phyloP scores from a whole-genome alignment of 2,888 invertebrate species.

The Hemicrepidius hirtus region DNA sequence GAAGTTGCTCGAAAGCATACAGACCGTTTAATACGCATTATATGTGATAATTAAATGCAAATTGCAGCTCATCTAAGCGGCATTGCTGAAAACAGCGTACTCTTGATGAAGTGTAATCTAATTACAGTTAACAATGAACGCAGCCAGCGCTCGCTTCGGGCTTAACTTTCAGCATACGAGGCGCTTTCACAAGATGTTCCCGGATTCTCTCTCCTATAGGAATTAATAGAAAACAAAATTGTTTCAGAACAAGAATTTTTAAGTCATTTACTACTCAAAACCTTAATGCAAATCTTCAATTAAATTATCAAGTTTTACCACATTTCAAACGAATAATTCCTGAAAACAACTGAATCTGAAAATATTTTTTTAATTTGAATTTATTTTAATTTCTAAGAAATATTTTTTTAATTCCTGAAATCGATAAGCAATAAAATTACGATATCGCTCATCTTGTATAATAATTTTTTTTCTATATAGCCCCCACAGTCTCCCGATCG shows the following conservation, averaged over 20 bases:
- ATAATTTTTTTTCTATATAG: too few species aligned
- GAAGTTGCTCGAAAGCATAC: conserved; percentile 65
- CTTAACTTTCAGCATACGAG: conserved; percentile 44
- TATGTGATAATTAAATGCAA: conserved; percentile 73
- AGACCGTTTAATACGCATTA: conserved; percentile 71
- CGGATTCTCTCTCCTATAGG: neutral
- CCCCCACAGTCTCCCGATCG: too few species aligned
- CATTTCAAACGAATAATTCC: too few species aligned
- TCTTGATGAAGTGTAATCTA: conserved; percentile 72
- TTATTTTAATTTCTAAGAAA: too few species aligned
- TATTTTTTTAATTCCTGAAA: too few species aligned
- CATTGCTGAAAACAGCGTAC: conserved; percentile 71
- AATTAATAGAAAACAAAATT: neutral
- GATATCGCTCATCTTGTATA: too few species aligned
- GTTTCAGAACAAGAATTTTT: neutral
- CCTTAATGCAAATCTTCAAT: too few species aligned
- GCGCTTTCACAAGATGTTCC: conserved; percentile 50
- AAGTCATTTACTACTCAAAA: too few species aligned
- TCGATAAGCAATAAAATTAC: too few species aligned
- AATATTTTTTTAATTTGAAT: too few species aligned
- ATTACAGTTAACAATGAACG: conserved; percentile 71
- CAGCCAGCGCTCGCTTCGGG: conserved; percentile 52
- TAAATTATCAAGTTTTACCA: too few species aligned
- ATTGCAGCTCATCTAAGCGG: conserved; percentile 72
- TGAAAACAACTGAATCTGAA: too few species aligned